Evolutionary conservation across 2,113 vertebrate genomes (phyloP), one percentile per base, ranked within the genome.

Genomic region (Cyprinodon tularosa): DNA sequence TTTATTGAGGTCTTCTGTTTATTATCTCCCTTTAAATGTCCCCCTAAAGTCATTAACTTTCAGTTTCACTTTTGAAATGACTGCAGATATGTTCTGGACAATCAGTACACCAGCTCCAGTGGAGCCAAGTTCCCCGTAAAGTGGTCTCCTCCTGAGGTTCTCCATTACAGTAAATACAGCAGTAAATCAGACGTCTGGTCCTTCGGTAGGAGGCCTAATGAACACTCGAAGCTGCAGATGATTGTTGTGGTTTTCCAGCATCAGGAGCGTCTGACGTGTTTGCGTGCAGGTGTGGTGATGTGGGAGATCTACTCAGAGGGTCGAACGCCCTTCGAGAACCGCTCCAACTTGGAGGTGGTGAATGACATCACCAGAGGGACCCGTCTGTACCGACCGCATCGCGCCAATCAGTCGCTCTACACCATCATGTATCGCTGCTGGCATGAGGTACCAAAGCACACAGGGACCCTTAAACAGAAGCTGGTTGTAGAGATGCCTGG

Each of bases 181-280:
- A 97, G 92, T 92, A 97, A 96, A 87, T 97, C 97, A 0, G 97
- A 98, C 20, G 91, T 97, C 68, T 97, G 96, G 96, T 96, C 97
- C 45, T 98, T 95, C 53, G 97, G 97, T 97, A 29, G 29, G 29
- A 45, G 29, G 29, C 29, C 29, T 29, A 3, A 53, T 6, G 3
- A 12, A 45, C 44, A 57, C 50, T 14, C 20, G 44, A 45, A n/a
- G 6, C 50, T 5, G 17, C 50, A 57, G 50, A 15, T n/a, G 50
- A 57, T n/a, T 3, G 17, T 20, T 2, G 20, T 57, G 50, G 20
- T 57, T 6, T 20, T n/a, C 17, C 3, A 10, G n/a, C 20, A 20
- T 20, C 50, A 57, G 50, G 17, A 4, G 37, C n/a, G 5, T 7
- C 39, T 12, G 40, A 65, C 11, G 12, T 66, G 42, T 88, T 72